Percentiles rank a stretch among this genome's conserved stretches.
These are phyloP conservation scores for Corella eumyota DNA, from an alignment of 23 tunicate species.

Conservation along the genomic window DNA sequence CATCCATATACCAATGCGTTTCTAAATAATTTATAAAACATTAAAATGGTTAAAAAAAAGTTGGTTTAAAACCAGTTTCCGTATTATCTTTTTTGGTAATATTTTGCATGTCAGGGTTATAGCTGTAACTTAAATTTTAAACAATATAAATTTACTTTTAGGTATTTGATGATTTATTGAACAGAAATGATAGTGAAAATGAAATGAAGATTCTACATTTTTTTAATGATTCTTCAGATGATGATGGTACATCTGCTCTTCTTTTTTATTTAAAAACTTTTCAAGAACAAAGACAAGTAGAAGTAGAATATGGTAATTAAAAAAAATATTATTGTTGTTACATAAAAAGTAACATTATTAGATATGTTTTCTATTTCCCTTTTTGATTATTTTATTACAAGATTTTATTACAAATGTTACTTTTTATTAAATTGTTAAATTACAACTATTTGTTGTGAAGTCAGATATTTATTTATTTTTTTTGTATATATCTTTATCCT, in stretches of 20 bases:
- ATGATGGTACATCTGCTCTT: slow-evolving; percentile 56
- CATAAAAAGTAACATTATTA: not conserved
- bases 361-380: too few relatives aligned
- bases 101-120: too few relatives aligned
- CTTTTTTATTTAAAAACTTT: slow-evolving; percentile 41
- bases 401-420: not conserved
- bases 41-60: too few relatives aligned
- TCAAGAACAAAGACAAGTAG: slow-evolving; percentile 64
- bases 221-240: slow-evolving; percentile 59
- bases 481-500: too few relatives aligned
- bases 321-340: not conserved
- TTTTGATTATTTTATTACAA: too few relatives aligned
- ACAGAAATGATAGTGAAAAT: slow-evolving; percentile 65
- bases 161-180: slow-evolving; percentile 60
- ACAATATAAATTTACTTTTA: slow-evolving; percentile 4
- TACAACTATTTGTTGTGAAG: not conserved
- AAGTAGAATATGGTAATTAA: slow-evolving; percentile 72
- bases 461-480: too few relatives aligned
- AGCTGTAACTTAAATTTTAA: too few relatives aligned
- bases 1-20: too few relatives aligned
- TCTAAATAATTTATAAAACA: too few relatives aligned
- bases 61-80: too few relatives aligned
- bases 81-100: too few relatives aligned
- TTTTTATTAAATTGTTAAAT: not conserved
- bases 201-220: slow-evolving; percentile 63